phyloP scores from a whole-genome alignment of 2,888 invertebrate genomes.

The Andrena marginata region DNA sequence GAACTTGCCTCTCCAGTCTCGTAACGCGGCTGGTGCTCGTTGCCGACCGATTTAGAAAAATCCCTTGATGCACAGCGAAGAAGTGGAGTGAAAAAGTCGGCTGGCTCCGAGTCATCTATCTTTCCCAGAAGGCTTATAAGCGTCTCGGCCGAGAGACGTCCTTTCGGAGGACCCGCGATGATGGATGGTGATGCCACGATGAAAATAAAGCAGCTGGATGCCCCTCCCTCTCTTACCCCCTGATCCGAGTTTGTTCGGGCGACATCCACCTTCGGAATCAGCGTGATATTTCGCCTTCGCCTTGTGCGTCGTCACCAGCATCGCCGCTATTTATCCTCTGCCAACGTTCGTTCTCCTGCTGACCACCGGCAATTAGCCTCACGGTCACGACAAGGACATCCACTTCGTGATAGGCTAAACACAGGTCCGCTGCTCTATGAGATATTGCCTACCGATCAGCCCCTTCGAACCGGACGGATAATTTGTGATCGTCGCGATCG shows the following conservation, averaged over 20 bases:
- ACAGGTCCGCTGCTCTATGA: slow-evolving; percentile 78
- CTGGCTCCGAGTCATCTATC: slow-evolving; percentile 55
- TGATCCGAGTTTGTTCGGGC: slow-evolving; percentile 25
- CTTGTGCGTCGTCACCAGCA: slow-evolving; percentile 62
- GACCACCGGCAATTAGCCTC: slow-evolving; percentile 81
- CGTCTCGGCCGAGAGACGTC: slow-evolving; percentile 38
- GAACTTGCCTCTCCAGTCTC: too few relatives aligned
- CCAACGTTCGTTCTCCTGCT: slow-evolving; percentile 69
- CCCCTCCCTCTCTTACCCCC: not conserved
- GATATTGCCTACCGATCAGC: slow-evolving; percentile 73
- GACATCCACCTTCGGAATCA: slow-evolving; percentile 63
- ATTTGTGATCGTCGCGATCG: slow-evolving; percentile 77
- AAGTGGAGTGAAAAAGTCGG: slow-evolving; percentile 27
- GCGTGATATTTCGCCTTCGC: slow-evolving; percentile 67
- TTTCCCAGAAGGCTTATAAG: slow-evolving; percentile 59
- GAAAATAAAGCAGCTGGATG: slow-evolving; percentile 49
- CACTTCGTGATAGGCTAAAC: slow-evolving; percentile 82
- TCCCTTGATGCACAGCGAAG: slow-evolving; percentile 11
- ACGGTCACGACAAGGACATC: slow-evolving; percentile 83
- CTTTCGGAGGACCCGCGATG: slow-evolving; percentile 59
- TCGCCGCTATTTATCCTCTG: slow-evolving; percentile 68
- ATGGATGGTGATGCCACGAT: slow-evolving; percentile 46
- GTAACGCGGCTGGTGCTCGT: not conserved
- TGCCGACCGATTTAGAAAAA: not conserved
- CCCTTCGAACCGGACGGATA: slow-evolving; percentile 68